Evolutionary conservation across 2,797 vertebrate genomes (phyloP).

Genomic region (Bradypodion ventrale): DNA sequence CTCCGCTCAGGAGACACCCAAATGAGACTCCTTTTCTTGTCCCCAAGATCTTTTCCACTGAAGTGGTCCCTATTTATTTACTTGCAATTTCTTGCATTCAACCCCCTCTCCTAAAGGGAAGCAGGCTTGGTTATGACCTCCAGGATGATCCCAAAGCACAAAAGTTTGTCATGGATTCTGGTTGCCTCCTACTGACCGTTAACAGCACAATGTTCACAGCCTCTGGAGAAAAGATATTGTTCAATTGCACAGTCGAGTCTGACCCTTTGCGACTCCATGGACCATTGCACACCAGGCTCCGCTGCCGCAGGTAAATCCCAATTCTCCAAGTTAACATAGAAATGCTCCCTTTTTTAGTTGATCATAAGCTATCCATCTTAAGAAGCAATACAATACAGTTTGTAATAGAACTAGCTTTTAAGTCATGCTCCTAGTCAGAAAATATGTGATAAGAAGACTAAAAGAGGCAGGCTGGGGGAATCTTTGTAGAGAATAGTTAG

Average conservation of each 20-base stretch:
- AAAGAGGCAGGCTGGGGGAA: neutral
- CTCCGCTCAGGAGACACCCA: too few relatives aligned
- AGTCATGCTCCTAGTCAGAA: neutral
- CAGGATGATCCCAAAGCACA: neutral
- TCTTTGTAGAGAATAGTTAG: neutral
- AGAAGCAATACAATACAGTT: neutral
- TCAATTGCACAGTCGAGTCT: too few relatives aligned
- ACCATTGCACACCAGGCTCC: too few relatives aligned
- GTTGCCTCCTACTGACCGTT: constrained; percentile 3
- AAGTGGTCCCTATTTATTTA: too few relatives aligned
- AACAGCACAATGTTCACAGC: neutral
- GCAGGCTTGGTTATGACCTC: too few relatives aligned
- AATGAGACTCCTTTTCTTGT: too few relatives aligned
- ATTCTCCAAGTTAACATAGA: neutral
- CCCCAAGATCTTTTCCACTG: too few relatives aligned
- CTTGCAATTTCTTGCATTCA: too few relatives aligned
- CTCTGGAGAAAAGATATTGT: neutral
- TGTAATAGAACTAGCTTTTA: neutral
- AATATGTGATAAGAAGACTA: neutral
- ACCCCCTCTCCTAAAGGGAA: too few relatives aligned
- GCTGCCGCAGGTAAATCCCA: neutral
- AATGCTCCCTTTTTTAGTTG: neutral
- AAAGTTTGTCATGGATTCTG: neutral
- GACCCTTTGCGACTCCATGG: too few relatives aligned
- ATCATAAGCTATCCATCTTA: neutral